phyloP scores from a whole-genome alignment of 2,797 vertebrate species.

The Labroides dimidiatus region DNA sequence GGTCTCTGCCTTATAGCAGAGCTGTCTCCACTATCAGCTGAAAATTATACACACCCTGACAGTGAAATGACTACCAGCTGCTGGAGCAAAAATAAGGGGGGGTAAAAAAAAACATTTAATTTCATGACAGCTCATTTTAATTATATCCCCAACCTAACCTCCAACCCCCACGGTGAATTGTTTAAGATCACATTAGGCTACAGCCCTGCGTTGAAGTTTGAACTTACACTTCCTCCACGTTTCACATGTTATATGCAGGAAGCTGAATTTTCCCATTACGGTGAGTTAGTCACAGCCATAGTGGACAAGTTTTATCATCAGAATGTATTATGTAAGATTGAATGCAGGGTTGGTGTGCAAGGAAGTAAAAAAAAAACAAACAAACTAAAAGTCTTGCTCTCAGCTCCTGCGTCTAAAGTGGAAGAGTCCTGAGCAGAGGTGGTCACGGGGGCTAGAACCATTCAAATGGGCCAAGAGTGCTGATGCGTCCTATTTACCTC shows the following conservation, averaged over 20 bases:
- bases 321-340: slow-evolving; percentile 76
- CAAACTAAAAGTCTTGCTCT: slow-evolving; percentile 41
- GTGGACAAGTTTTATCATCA: slow-evolving; percentile 73
- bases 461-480: slow-evolving; percentile 81
- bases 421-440: slow-evolving; percentile 64
- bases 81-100: slow-evolving; percentile 34
- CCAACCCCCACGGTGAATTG: slow-evolving; percentile 54
- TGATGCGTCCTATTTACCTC: slow-evolving; percentile 79
- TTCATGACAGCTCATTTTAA: slow-evolving; percentile 79
- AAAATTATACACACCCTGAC: slow-evolving; percentile 73
- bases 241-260: slow-evolving; percentile 62
- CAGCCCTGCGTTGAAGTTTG: slow-evolving; percentile 67
- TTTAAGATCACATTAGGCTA: slow-evolving; percentile 66
- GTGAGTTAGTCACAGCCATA: slow-evolving; percentile 79
- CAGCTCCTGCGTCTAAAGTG: slow-evolving; percentile 63
- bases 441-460: slow-evolving; percentile 67
- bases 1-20: slow-evolving; percentile 56
- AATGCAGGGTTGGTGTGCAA: slow-evolving; percentile 52
- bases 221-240: slow-evolving; percentile 61
- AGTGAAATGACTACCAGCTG: slow-evolving; percentile 76
- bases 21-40: slow-evolving; percentile 66
- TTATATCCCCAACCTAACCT: slow-evolving; percentile 56
- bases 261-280: slow-evolving; percentile 76
- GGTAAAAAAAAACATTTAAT: slow-evolving; percentile 58
- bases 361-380: not conserved